Percentiles rank a stretch among this genome's conserved stretches.
These are phyloP conservation scores for Triplophysa yarkandensis DNA, from an alignment of 2,797 vertebrate species.

Conservation along the genomic window DNA sequence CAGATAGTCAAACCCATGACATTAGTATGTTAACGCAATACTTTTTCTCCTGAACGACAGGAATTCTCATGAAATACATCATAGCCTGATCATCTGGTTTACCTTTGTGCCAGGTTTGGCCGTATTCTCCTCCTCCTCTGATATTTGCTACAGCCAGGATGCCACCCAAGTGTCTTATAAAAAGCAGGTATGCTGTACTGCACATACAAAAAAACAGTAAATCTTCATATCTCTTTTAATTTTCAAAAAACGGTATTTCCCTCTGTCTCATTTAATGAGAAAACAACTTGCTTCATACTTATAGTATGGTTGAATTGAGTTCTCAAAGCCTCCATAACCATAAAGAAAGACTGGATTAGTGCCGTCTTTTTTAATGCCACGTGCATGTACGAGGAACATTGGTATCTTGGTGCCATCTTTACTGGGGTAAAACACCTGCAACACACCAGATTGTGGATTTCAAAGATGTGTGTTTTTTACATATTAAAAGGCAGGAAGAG, in stretches of 20 bases:
- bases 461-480: not conserved
- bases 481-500: not conserved
- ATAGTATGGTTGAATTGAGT: conserved; percentile 73
- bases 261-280: not conserved
- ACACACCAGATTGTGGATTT: conserved; percentile 8
- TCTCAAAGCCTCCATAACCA: conserved; percentile 79
- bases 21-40: not conserved
- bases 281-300: conserved; percentile 52
- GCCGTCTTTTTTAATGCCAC: conserved; percentile 67
- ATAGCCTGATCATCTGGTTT: not conserved
- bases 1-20: not conserved
- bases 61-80: not conserved
- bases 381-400: conserved; percentile 77
- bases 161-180: conserved; percentile 75
- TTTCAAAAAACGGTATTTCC: not conserved
- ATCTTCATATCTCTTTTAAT: not conserved
- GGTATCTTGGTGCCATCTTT: conserved; percentile 78
- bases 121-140: conserved; percentile 79
- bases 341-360: conserved; percentile 75
- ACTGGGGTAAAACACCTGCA: conserved; percentile 77
- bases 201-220: conserved; percentile 14
- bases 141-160: conserved; percentile 80
- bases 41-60: not conserved
- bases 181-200: conserved; percentile 75
- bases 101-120: conserved; percentile 82